Evolutionary conservation across 2,888 invertebrate species (phyloP), one percentile per base, ranked within the genome.

Genomic region (Lasioglossum malachurum): DNA sequence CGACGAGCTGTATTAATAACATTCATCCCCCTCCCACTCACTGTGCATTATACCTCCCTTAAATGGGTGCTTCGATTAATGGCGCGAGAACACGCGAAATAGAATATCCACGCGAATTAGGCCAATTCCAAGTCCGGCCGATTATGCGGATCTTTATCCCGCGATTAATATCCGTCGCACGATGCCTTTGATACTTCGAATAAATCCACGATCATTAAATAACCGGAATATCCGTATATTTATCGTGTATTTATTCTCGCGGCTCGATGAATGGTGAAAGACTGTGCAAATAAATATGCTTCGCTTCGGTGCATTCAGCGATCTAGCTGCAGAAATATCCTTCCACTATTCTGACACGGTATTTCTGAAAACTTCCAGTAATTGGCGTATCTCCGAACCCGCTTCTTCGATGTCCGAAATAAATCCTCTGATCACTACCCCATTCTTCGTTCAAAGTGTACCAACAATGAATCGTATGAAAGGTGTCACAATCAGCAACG

Each of bases 1-100:
- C 78, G n/a, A 49, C 75, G 38, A 49, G 38, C 27, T 64, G 60
- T 82, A 78, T 84, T 84, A 84, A 84, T 77, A 84, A 78, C 74
- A 67, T 84, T 83, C 84, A 74, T 78, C 27, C 84, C 57, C 46
- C 44, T 44, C 16, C n/a, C 41, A n/a, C 23, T 41, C 71, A n/a
- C 27, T 69, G 27, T 78, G 74, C 67, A 74, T 84, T 35, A 46
- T 69, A 38, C n/a, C 49, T 46, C 19, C 41, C 35, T 84, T 83
- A 77, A 84, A 77, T 60, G 67, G 41, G 53, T 31, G 31, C 23
- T 23, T 31, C 69, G 7, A 75, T 69, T 27, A 83, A 81, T 75
- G 72, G 12, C 38, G 38, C 60, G 41, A 69, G 35, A 41, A 83
- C 46, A 35, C 38, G 53, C 73, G 35, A 46, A 78, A 83, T 74